A percentile compares a stretch with the other conserved stretches of the same genome.
phyloP scores from a whole-genome alignment of 2,797 vertebrate genomes.

The Catharus ustulatus region DNA sequence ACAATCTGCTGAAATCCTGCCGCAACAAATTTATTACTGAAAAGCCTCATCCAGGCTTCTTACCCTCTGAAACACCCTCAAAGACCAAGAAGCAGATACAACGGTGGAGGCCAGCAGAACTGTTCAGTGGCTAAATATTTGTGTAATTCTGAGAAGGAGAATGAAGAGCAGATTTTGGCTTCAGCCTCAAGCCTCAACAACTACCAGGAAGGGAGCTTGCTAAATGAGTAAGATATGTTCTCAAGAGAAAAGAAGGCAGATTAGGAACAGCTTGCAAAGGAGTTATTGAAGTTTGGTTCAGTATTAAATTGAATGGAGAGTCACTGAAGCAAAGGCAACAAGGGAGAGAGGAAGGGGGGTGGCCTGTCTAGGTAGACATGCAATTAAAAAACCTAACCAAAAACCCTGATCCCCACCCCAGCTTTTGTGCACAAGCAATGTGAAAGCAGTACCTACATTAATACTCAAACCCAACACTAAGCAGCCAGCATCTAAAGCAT shows the following conservation, averaged over 20 bases:
- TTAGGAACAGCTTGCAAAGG: neutral
- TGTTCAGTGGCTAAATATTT: neutral
- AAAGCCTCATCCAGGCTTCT: neutral
- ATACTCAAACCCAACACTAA: neutral
- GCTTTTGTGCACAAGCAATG: neutral
- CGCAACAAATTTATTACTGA: neutral
- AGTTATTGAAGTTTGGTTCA: neutral
- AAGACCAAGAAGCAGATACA: neutral
- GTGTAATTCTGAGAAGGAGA: neutral
- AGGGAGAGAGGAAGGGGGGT: neutral
- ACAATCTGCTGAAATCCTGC: neutral
- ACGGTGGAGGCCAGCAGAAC: neutral
- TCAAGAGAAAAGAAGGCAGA: constrained; percentile 12
- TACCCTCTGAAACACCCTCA: neutral
- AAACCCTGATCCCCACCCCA: fast-evolving
- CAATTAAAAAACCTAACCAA: neutral
- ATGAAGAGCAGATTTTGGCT: neutral
- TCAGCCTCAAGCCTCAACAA: neutral
- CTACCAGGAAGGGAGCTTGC: neutral
- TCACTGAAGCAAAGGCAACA: neutral
- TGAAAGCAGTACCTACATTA: neutral
- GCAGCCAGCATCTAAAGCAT: neutral
- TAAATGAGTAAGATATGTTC: neutral
- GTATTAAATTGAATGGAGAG: neutral
- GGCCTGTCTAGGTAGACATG: neutral